These are phyloP conservation scores for Wasmannia auropunctata DNA, from an alignment of 1,140 invertebrate genomes.

Conservation along the genomic window DNA sequence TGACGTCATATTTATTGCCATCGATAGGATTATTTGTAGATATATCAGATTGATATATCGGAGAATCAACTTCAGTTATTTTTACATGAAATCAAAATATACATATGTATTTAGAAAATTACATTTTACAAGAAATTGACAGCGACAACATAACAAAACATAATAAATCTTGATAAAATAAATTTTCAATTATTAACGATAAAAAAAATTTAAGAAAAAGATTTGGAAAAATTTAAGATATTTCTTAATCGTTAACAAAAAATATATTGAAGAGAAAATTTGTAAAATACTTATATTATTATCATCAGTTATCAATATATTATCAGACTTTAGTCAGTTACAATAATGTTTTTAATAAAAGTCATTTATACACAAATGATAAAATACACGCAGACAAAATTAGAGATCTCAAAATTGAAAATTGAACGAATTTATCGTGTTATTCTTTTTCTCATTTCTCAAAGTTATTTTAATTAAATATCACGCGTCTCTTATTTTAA, in stretches of 20 bases:
- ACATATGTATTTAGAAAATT: not conserved
- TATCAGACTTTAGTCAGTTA: not conserved
- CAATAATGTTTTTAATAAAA: not conserved
- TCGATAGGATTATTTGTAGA: not conserved
- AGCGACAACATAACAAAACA: not conserved
- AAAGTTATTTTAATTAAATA: not conserved
- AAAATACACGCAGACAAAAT: not conserved
- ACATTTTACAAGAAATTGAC: not conserved
- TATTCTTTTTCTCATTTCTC: not conserved
- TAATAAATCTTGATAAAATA: not conserved
- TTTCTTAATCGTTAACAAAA: not conserved
- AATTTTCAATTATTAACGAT: not conserved
- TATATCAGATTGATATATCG: not conserved
- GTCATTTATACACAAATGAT: not conserved
- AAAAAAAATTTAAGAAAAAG: not conserved
- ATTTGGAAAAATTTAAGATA: not conserved
- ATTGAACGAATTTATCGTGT: not conserved
- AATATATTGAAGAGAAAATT: not conserved
- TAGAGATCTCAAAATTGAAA: not conserved
- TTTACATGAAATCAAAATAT: not conserved
- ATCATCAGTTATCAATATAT: not conserved
- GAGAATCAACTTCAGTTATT: not conserved
- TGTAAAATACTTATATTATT: not conserved
- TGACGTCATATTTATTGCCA: constrained; percentile 16
- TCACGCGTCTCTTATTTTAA: not conserved